Base-by-base conservation (phyloP, 2,797 vertebrate species). In the Amniataba percoides region DNA sequence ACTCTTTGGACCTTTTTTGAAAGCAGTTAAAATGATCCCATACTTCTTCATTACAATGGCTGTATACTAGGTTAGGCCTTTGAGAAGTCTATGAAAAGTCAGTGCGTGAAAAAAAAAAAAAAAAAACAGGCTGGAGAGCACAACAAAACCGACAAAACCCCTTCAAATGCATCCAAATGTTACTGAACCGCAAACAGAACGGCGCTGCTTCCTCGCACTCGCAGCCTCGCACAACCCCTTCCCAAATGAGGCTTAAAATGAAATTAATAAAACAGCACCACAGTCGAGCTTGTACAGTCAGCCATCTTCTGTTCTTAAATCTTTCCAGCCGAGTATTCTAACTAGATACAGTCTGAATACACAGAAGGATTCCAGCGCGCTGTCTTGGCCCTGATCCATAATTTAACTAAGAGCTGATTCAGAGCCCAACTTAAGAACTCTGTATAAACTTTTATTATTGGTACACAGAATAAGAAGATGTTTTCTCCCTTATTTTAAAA, bases 361-460 rank as follows among this genome's bases (percentile, higher is more conserved):
- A 73, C 75, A 53, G 43, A 25, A 58, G 42, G 62, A 74, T 83
- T 82, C 58, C 56, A 43, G 53, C 70, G 23, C 55, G 65, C 25
- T 39, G 31, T 56, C 65, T 62, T 73, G 67, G 77, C 74, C 83
- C 63, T 78, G 62, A 86, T 86, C 78, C 75, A 83, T 80, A 81
- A 80, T 87, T 90, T 81, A 80, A 81, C 65, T 43, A 73, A 74
- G 79, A 83, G 78, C 78, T 76, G 78, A 81, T 85, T 78, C 81
- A 80, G 68, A 77, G 43, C 71, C 63, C 57, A 78, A 71, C 65
- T 78, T 80, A 60, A 78, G 31, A 80, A 81, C 63, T 86, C 46
- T 15, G 31, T 65, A 36, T 64, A 81, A 80, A 87, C 62, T 84
- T 88, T 57, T 56, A 56, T 85, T 70, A 80, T 58, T 77, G 62